Evolutionary conservation across 2,113 vertebrate genomes (phyloP).

Genomic region (Danionella cerebrum): DNA sequence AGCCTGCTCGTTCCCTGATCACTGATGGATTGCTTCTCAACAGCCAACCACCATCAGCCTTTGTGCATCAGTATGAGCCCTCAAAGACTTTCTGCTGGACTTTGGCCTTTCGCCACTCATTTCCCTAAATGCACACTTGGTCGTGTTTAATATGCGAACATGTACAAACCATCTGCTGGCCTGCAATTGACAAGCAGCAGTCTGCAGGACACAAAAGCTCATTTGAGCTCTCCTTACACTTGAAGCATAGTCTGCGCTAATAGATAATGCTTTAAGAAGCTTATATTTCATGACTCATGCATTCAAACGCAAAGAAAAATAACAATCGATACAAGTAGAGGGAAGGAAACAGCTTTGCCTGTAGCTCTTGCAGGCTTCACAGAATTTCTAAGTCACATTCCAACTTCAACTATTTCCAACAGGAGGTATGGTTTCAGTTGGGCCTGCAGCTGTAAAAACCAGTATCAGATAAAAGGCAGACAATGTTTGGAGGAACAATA

Average conservation of each 20-base stretch:
- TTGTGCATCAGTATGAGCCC: background rate
- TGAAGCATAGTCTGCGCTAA: conserved; percentile 54
- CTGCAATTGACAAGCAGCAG: conserved; percentile 56
- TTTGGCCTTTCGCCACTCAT: conserved; percentile 55
- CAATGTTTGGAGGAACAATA: conserved; percentile 17
- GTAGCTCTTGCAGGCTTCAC: background rate
- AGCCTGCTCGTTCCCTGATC: conserved; percentile 27
- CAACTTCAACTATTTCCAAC: conserved; percentile 23
- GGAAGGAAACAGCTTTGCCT: background rate
- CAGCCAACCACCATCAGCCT: background rate
- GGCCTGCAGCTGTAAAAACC: conserved; percentile 35
- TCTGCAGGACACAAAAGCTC: conserved; percentile 58
- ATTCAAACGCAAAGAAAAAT: background rate
- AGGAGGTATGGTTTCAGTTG: conserved; percentile 29
- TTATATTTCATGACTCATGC: conserved; percentile 52
- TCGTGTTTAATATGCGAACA: conserved; percentile 58
- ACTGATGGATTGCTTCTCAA: conserved; percentile 18
- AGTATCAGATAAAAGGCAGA: conserved; percentile 4
- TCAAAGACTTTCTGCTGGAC: conserved; percentile 17
- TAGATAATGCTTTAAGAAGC: conserved; percentile 64
- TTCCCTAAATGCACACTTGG: conserved; percentile 47
- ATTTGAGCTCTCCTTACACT: conserved; percentile 50
- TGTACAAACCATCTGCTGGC: conserved; percentile 64
- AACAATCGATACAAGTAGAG: background rate
- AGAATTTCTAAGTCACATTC: background rate